phyloP scores from a whole-genome alignment of 1,140 invertebrate species.

The Cheumatopsyche charites region DNA sequence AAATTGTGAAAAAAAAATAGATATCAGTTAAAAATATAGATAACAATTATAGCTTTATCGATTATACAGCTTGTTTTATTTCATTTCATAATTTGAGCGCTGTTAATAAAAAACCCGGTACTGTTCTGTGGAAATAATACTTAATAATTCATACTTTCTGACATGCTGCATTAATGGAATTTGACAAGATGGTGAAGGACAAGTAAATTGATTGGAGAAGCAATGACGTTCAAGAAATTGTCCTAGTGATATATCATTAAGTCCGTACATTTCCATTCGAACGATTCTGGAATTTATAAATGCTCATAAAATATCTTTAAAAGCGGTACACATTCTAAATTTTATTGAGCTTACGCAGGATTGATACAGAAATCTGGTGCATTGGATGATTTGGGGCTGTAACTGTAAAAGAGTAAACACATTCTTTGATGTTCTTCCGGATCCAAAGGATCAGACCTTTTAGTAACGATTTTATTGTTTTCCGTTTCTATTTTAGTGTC shows the following conservation, averaged over 20 bases:
- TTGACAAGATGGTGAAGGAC: slow-evolving; percentile 80
- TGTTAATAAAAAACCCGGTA: too few relatives aligned
- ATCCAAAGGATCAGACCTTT: slow-evolving; percentile 77
- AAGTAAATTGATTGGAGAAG: slow-evolving; percentile 82
- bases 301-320: too few relatives aligned
- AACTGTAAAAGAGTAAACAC: slow-evolving; percentile 91
- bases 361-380: slow-evolving; percentile 87
- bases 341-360: slow-evolving; percentile 71
- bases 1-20: too few relatives aligned
- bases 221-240: slow-evolving; percentile 94
- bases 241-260: slow-evolving; percentile 93
- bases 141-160: slow-evolving; percentile 59
- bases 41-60: too few relatives aligned
- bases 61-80: too few relatives aligned
- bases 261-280: slow-evolving; percentile 93
- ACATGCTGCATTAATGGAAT: slow-evolving; percentile 89
- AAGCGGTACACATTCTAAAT: slow-evolving; percentile 30
- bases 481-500: neutral
- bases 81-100: too few relatives aligned
- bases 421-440: slow-evolving; percentile 87
- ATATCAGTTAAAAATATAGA: too few relatives aligned
- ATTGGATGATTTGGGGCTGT: slow-evolving; percentile 79
- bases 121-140: too few relatives aligned
- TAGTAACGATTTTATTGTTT: neutral
- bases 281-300: slow-evolving; percentile 69